These are phyloP conservation scores for Montipora cactus DNA, from an alignment of 64 coral and sea anemone genomes.

Conservation along the genomic window DNA sequence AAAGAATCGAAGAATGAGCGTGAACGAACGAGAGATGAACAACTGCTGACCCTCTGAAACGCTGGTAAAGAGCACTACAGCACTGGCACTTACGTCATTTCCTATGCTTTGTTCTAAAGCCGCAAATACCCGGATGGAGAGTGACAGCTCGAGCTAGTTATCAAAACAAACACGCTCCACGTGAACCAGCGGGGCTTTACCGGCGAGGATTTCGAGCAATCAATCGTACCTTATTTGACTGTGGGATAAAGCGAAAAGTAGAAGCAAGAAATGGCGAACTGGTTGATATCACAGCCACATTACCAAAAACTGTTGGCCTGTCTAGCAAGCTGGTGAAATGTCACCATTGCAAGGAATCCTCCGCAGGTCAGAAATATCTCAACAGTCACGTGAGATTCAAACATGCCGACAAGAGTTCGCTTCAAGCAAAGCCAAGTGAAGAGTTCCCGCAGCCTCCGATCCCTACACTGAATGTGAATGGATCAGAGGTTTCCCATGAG, in stretches of 20 bases:
- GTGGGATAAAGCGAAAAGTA: conserved; percentile 50
- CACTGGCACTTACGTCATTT: conserved; percentile 20
- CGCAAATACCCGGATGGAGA: conserved; percentile 4
- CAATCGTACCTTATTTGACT: conserved; percentile 38
- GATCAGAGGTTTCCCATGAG: no score
- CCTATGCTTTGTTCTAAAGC: conserved; percentile 3
- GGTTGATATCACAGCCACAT: no score
- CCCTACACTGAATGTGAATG: no score
- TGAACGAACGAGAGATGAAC: conserved; percentile 18
- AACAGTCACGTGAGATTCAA: no score
- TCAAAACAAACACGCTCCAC: neutral
- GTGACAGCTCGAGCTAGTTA: neutral
- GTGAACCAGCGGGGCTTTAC: neutral
- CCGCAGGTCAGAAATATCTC: no score
- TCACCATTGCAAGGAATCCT: no score
- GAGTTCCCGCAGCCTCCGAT: no score
- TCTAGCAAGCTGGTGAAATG: no score
- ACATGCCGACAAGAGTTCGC: no score
- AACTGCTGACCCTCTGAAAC: conserved; percentile 1
- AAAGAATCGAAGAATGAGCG: neutral
- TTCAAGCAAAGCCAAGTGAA: no score
- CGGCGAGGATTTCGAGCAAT: no score
- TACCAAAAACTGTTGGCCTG: no score
- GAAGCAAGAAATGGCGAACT: conserved; percentile 32
- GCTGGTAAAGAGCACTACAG: conserved; percentile 6